Conservation (phyloP, 2,888 invertebrate genomes). For the Homarus gammarus region DNA sequence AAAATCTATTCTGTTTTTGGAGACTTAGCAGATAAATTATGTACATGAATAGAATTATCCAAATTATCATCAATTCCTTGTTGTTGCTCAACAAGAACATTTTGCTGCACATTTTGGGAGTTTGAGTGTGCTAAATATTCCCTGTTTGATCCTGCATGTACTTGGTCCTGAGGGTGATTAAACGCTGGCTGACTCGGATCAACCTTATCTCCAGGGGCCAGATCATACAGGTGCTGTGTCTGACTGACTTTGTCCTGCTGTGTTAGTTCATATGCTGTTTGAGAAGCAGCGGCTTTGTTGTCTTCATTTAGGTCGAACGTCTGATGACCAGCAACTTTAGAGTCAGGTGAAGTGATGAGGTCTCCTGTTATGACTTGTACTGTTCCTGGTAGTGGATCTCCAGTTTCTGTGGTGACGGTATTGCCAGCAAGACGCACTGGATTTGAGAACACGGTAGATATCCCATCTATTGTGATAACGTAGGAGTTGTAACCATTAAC, state of each 20-base stretch:
- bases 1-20: conserved; percentile 41
- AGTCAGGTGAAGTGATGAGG: conserved; percentile 10
- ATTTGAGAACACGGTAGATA: conserved; percentile 64
- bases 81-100: conserved; percentile 42
- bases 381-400: conserved; percentile 12
- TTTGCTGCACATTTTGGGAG: conserved; percentile 41
- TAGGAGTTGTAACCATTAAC: conserved; percentile 57
- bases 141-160: not conserved
- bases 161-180: not conserved
- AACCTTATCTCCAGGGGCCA: conserved; percentile 27
- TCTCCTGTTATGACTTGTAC: conserved; percentile 51
- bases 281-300: conserved; percentile 19
- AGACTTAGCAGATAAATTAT: conserved; percentile 36
- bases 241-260: conserved; percentile 39
- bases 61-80: conserved; percentile 17
- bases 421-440: conserved; percentile 45
- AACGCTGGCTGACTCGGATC: conserved; percentile 24
- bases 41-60: conserved; percentile 41
- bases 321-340: conserved; percentile 31
- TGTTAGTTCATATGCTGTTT: conserved; percentile 31
- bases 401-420: conserved; percentile 14
- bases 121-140: conserved; percentile 32
- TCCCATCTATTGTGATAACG: conserved; percentile 66
- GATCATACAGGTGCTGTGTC: conserved; percentile 34
- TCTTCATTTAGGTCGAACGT: conserved; percentile 42